phyloP scores from a whole-genome alignment of 2,797 vertebrate genomes.

The Lepidocolaptes lacrymiger region DNA sequence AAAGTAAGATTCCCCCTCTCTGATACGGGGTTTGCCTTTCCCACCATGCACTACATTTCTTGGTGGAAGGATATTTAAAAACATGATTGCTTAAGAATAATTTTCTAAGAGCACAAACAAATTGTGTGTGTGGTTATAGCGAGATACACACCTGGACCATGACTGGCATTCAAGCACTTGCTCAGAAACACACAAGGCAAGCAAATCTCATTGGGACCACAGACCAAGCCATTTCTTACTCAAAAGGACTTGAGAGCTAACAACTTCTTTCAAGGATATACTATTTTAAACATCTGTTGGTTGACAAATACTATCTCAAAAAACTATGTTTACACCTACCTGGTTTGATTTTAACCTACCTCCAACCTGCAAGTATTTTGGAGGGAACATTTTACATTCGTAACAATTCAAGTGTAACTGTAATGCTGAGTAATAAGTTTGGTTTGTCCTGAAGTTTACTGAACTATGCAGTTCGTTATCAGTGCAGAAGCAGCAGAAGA shows the following conservation, averaged over 20 bases:
- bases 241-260: slow-evolving; percentile 58
- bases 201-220: slow-evolving; percentile 54
- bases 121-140: background rate
- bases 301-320: slow-evolving; percentile 63
- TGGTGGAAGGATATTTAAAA: background rate
- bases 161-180: slow-evolving; percentile 25
- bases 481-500: slow-evolving; percentile 82
- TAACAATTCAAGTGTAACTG: slow-evolving; percentile 81
- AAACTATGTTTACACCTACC: slow-evolving; percentile 63
- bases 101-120: background rate
- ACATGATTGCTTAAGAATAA: background rate
- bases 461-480: slow-evolving; percentile 76
- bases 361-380: slow-evolving; percentile 38
- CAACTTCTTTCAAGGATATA: slow-evolving; percentile 56
- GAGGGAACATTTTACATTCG: slow-evolving; percentile 61
- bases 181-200: slow-evolving; percentile 36
- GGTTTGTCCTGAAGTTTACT: slow-evolving; percentile 70
- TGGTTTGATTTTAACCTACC: slow-evolving; percentile 57
- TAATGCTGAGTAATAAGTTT: slow-evolving; percentile 77
- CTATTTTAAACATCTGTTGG: slow-evolving; percentile 66
- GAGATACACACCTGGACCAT: background rate
- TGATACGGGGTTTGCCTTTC: background rate
- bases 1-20: background rate
- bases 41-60: background rate
- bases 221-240: slow-evolving; percentile 49